Evolutionary conservation across 2,113 vertebrate species (phyloP), one percentile per base, ranked within the genome.

Genomic region (Heterochromis multidens): DNA sequence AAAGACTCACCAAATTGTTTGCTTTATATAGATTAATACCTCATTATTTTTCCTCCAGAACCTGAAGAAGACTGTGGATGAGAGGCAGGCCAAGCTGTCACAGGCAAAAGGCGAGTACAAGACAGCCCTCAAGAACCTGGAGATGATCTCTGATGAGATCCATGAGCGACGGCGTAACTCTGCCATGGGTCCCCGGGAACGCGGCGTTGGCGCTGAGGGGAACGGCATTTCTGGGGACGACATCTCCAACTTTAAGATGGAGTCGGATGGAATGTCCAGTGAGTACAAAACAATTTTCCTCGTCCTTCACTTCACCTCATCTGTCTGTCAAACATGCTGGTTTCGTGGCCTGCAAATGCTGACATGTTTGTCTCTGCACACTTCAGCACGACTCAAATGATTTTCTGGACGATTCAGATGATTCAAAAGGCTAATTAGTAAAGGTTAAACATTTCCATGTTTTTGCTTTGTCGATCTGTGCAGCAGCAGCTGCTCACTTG

Each of bases 111-210:
- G 96, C 0, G 97, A 99, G 70, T 99, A 99, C 83, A 99, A 97
- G 95, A 96, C 96, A 0, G 98, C 98, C 4, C 94, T 99, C 91
- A 97, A 96, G 95, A 99, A 98, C 88, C 96, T 99, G 93, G 98
- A 99, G 96, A 97, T 95, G 96, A 99, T 99, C 92, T 99, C 98
- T 0, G 98, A 99, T 3, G 98, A 99, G 96, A 99, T 99, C 90
- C 98, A 99, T 0, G 97, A 98, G 94, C 96, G 97, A 12, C 95
- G 98, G 29, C 95, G 97, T 2, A 97, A 91, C 77, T 96, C 95
- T 0, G 92, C 96, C 87, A 98, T 99, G 91, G 98, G 98, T 3
- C 97, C 97, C 0, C 96, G 98, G 25, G 98, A 97, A 3, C 95
- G 97, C 0, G 98, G 98, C 0, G 98, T 99, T 2, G 98, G 98